A percentile compares a stretch with the other conserved stretches of the same genome.
phyloP scores from a whole-genome alignment of 2,888 invertebrate species.

The Clepsis dumicolana region DNA sequence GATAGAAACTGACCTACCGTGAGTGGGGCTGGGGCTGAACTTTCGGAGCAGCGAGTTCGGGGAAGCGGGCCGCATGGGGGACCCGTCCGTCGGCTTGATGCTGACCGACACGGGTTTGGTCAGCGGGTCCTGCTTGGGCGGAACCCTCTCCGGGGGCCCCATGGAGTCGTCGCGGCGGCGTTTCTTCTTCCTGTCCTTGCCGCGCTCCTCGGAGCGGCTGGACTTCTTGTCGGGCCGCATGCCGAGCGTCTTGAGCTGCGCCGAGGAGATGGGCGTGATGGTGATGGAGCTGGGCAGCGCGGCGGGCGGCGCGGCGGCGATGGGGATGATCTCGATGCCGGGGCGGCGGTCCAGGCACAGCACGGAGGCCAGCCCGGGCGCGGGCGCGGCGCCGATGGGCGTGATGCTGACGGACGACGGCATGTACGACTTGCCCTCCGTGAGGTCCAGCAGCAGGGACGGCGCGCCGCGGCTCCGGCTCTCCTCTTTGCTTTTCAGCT shows the following conservation, averaged over 20 bases:
- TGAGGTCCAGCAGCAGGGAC: slow-evolving; percentile 82
- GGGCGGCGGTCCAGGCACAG: slow-evolving; percentile 89
- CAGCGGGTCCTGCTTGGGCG: slow-evolving; percentile 90
- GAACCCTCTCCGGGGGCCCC: slow-evolving; percentile 94
- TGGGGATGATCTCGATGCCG: slow-evolving; percentile 95
- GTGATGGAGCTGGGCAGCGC: slow-evolving; percentile 93
- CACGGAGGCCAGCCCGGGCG: slow-evolving; percentile 86
- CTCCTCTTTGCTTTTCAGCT: slow-evolving; percentile 86
- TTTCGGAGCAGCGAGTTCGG: slow-evolving; percentile 89
- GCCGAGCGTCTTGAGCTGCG: slow-evolving; percentile 82
- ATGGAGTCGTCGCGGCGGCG: slow-evolving; percentile 91
- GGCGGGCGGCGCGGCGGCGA: slow-evolving; percentile 88
- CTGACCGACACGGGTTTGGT: slow-evolving; percentile 91
- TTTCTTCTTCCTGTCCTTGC: slow-evolving; percentile 91
- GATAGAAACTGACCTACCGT: slow-evolving; percentile 87
- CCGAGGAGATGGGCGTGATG: slow-evolving; percentile 92
- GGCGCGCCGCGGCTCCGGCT: slow-evolving; percentile 73
- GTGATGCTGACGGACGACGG: slow-evolving; percentile 84
- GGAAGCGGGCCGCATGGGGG: slow-evolving; percentile 88
- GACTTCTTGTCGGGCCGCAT: slow-evolving; percentile 80
- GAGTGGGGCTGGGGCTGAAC: slow-evolving; percentile 91
- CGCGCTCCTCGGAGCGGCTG: slow-evolving; percentile 77
- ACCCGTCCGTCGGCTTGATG: slow-evolving; percentile 89
- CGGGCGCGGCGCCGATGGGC: slow-evolving; percentile 81
- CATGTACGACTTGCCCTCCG: slow-evolving; percentile 84